phyloP scores from a whole-genome alignment of 2,888 invertebrate species.

The Acleris laterana region DNA sequence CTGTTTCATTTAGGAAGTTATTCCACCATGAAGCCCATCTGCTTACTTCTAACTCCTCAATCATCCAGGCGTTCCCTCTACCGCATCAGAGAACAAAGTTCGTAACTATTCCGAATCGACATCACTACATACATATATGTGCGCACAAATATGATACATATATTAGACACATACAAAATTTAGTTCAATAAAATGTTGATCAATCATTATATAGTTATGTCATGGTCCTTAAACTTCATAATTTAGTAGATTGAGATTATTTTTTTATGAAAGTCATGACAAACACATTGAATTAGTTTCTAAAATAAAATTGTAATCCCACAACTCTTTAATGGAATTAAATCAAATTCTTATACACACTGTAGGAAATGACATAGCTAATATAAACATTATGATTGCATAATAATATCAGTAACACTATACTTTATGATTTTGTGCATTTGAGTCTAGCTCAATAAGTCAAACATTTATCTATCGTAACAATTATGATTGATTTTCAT shows the following conservation, averaged over 20 bases:
- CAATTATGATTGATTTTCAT: slow-evolving; percentile 50
- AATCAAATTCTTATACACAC: slow-evolving; percentile 23
- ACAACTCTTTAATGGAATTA: slow-evolving; percentile 37
- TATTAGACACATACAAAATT: slow-evolving; percentile 65
- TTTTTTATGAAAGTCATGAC: slow-evolving; percentile 39
- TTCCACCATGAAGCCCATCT: slow-evolving; percentile 38
- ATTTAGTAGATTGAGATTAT: slow-evolving; percentile 63
- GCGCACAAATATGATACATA: slow-evolving; percentile 59
- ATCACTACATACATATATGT: slow-evolving; percentile 43
- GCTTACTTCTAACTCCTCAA: slow-evolving; percentile 36
- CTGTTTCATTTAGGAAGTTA: slow-evolving; percentile 17
- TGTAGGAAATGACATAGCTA: slow-evolving; percentile 27
- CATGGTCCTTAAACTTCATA: slow-evolving; percentile 73
- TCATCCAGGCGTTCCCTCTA: slow-evolving; percentile 31
- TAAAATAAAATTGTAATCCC: slow-evolving; percentile 36
- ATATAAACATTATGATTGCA: slow-evolving; percentile 32
- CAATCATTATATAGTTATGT: slow-evolving; percentile 69
- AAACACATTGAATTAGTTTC: slow-evolving; percentile 32
- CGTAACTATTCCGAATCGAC: slow-evolving; percentile 36
- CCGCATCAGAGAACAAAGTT: slow-evolving; percentile 27
- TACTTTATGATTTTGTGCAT: slow-evolving; percentile 71
- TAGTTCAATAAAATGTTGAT: slow-evolving; percentile 79
- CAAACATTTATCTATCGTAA: slow-evolving; percentile 45
- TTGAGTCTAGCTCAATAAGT: slow-evolving; percentile 56
- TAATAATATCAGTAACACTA: slow-evolving; percentile 46